phyloP scores from a whole-genome alignment of 2,113 vertebrate genomes.

The Podilymbus podiceps region DNA sequence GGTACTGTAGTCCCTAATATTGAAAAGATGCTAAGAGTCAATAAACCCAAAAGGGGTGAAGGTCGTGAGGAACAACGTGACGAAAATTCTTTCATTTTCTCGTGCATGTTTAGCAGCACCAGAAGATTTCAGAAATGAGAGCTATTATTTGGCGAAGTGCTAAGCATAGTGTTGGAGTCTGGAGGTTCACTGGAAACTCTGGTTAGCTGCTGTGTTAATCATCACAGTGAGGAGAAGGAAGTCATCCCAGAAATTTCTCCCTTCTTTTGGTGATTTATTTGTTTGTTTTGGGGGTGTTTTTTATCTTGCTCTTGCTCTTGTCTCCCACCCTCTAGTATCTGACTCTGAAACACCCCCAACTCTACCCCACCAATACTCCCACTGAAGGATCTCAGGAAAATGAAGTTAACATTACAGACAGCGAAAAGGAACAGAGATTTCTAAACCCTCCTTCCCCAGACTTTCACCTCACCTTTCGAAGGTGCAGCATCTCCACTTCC shows the following conservation, averaged over 20 bases:
- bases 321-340: neutral
- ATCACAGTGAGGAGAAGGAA: neutral
- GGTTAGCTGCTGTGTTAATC: neutral
- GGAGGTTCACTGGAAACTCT: neutral
- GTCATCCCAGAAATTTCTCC: neutral
- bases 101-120: neutral
- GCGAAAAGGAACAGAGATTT: neutral
- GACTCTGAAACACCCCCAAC: neutral
- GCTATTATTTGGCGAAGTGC: neutral
- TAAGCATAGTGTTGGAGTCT: neutral
- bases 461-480: neutral
- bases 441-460: neutral
- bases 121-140: neutral
- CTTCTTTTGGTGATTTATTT: rapidly evolving
- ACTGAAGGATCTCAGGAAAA: neutral
- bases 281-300: neutral
- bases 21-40: neutral
- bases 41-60: neutral
- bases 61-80: neutral
- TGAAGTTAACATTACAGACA: neutral
- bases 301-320: neutral
- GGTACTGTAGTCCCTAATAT: neutral
- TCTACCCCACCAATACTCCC: neutral
- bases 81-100: neutral
- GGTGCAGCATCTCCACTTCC: neutral